Base-by-base conservation (phyloP, 2,888 invertebrate genomes). In the Helicoverpa assulta region DNA sequence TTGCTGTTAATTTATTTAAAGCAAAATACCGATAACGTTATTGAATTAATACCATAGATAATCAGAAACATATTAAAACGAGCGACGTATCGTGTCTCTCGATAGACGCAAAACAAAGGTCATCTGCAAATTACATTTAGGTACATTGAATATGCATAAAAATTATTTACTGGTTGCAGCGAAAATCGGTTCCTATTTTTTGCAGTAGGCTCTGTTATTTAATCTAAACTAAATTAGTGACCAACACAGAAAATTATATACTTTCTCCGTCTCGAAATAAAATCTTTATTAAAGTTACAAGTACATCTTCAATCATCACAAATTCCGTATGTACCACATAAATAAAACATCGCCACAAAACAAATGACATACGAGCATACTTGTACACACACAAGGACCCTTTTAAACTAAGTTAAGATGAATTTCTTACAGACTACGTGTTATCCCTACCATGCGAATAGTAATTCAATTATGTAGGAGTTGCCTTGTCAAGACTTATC, bases 401-500 rank as follows among this genome's bases (percentile, higher is more conserved):
- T 12, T 59, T 65, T 65, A 81, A 81, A 76, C 50, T 58, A 65
- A 77, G 61, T 76, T 76, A 76, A 19, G 19, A 70, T 40, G 50
- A 61, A 80, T 57, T 59, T 58, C 63, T 58, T 33, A 18, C 61
- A 53, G 50, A 21, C 52, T 76, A 55, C 60, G 76, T 80, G 76
- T 37, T 63, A 56, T 54, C 75, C 63, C 26, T 65, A 65, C 71
- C 78, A 81, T 57, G 19, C 53, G 67, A 78, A 58, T 50, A 68
- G 67, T 65, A 78, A 78, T 81, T 81, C 73, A 78, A 78, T 78
- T 78, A 78, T 26, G 37, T 14, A 57, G 66, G 47, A 16, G 78
- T 65, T 60, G 40, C 67, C 53, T 43, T 43, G 57, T 55, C 26
- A 40, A 81, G 56, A 66, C 65, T 76, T 58, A 57, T 65, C 53